phyloP scores from a whole-genome alignment of 2,888 invertebrate species.

The Aleiodes leptofemur region DNA sequence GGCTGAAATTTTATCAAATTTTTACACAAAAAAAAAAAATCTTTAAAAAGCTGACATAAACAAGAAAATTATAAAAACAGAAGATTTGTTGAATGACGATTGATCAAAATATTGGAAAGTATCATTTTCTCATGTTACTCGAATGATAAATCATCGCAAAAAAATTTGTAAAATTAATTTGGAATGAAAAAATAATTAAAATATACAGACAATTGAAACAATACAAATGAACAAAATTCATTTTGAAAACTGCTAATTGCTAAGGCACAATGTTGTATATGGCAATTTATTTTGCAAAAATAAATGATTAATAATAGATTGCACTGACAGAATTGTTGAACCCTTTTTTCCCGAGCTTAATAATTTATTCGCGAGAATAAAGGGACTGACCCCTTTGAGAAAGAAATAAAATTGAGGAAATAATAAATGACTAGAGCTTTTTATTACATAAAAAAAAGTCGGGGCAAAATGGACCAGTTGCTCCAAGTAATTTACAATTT shows the following conservation, averaged over 20 bases:
- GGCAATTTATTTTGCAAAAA: constrained; percentile 74
- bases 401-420: background rate
- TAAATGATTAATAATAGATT: constrained; percentile 62
- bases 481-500: too few relatives aligned
- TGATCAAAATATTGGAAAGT: too few relatives aligned
- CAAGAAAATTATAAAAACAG: constrained; percentile 35
- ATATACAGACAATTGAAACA: constrained; percentile 52
- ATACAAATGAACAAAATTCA: constrained; percentile 56
- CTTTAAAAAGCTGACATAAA: too few relatives aligned
- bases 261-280: constrained; percentile 70
- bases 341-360: constrained; percentile 55
- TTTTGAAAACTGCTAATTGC: constrained; percentile 57
- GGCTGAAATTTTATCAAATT: constrained; percentile 49
- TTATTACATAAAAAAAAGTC: too few relatives aligned
- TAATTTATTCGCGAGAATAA: too few relatives aligned
- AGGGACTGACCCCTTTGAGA: too few relatives aligned
- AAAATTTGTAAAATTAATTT: constrained; percentile 60
- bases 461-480: too few relatives aligned
- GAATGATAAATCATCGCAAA: constrained; percentile 48
- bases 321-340: constrained; percentile 50
- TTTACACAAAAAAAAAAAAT: constrained; percentile 41
- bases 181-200: constrained; percentile 45
- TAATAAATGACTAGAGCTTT: too few relatives aligned
- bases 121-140: constrained; percentile 57
- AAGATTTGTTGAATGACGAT: too few relatives aligned